Evolutionary conservation across 2,888 invertebrate species (phyloP).

Genomic region (Pycnomerus fuliginosus): DNA sequence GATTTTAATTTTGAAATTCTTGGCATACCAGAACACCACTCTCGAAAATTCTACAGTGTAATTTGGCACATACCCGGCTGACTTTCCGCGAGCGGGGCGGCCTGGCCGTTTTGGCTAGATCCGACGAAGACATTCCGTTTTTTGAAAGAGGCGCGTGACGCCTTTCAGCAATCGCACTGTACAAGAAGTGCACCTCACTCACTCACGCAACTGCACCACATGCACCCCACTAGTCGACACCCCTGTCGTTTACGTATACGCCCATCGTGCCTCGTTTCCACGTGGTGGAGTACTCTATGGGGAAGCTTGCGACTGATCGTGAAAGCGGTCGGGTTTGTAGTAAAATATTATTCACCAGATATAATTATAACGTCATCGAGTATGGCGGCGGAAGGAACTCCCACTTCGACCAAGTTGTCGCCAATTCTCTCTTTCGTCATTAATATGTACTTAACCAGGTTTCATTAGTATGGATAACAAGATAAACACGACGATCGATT

Average conservation of each 20-base stretch:
- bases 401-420: constrained; percentile 19
- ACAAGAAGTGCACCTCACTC: constrained; percentile 14
- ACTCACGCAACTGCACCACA: constrained; percentile 11
- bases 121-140: constrained; percentile 18
- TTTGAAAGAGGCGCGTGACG: constrained; percentile 15
- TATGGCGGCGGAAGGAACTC: constrained; percentile 12
- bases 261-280: constrained; percentile 11
- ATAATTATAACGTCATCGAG: constrained; percentile 19
- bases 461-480: constrained; percentile 7
- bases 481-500: too few species aligned
- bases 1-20: too few species aligned
- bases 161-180: constrained; percentile 8
- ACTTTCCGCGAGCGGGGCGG: constrained; percentile 51
- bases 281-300: constrained; percentile 12
- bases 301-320: constrained; percentile 16
- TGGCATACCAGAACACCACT: neutral
- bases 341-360: constrained; percentile 19
- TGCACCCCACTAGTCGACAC: constrained; percentile 7
- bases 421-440: constrained; percentile 11
- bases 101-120: constrained; percentile 34
- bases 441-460: constrained; percentile 8
- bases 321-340: constrained; percentile 20
- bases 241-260: constrained; percentile 6
- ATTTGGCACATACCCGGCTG: constrained; percentile 44
- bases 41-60: neutral